phyloP scores from a whole-genome alignment of 1,140 invertebrate genomes.

The Drosophila subpulchrella region DNA sequence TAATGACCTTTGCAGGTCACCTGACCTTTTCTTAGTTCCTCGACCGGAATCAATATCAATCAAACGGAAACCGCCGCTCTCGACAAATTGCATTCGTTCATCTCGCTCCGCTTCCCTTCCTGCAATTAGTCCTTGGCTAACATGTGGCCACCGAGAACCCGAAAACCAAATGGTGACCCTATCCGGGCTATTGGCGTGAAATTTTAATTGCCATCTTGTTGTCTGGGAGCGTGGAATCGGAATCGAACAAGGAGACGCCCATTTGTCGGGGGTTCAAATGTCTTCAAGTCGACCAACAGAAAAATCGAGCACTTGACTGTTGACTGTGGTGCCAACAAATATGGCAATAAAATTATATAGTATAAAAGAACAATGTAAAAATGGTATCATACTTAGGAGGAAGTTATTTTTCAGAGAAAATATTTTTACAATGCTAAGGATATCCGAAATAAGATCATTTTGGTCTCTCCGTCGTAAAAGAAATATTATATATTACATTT shows the following conservation, averaged over 20 bases:
- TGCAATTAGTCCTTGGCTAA: conserved; percentile 67
- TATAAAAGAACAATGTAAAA: background rate
- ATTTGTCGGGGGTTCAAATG: background rate
- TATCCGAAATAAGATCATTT: too few relatives aligned
- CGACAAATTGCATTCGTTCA: conserved; percentile 71
- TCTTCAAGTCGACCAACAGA: background rate
- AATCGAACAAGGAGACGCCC: background rate
- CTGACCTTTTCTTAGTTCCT: conserved; percentile 30
- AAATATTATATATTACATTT: too few relatives aligned
- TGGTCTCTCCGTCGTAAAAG: too few relatives aligned
- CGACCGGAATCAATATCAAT: conserved; percentile 77
- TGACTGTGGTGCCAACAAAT: background rate
- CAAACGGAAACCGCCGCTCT: conserved; percentile 74
- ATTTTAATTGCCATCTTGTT: conserved; percentile 72
- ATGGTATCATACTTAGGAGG: background rate
- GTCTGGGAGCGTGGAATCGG: conserved; percentile 9
- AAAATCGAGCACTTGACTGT: background rate
- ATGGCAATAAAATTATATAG: background rate
- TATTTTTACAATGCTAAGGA: too few relatives aligned
- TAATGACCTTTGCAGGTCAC: conserved; percentile 63
- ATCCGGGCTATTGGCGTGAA: conserved; percentile 75
- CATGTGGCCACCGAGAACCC: conserved; percentile 53
- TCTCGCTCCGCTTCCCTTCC: conserved; percentile 19
- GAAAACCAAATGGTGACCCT: background rate
- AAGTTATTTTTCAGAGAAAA: background rate